A percentile compares a stretch with the other conserved stretches of the same genome.
phyloP scores from a whole-genome alignment of 2,888 invertebrate species.

The Brachyopa scutellaris region DNA sequence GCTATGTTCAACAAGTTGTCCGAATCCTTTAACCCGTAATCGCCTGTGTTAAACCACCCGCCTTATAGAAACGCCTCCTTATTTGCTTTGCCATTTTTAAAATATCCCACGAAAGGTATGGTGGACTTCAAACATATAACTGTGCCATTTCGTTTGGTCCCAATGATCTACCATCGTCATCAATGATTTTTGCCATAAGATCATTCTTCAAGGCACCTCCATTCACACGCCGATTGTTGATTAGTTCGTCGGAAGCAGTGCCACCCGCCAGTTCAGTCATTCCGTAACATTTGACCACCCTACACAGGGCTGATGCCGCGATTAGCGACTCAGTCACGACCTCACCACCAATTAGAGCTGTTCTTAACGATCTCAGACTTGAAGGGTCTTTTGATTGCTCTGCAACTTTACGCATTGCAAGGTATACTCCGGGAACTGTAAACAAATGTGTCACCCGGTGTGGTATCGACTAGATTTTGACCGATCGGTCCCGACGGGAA shows the following conservation, averaged over 20 bases:
- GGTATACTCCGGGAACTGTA: slow-evolving; percentile 64
- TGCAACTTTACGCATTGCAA: slow-evolving; percentile 43
- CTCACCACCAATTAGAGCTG: slow-evolving; percentile 70
- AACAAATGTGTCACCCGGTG: slow-evolving; percentile 67
- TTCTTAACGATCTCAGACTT: slow-evolving; percentile 50
- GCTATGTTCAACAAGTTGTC: slow-evolving; percentile 55
- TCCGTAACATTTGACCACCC: slow-evolving; percentile 67
- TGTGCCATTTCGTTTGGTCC: slow-evolving; percentile 59
- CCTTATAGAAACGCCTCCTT: slow-evolving; percentile 20
- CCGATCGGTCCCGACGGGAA: slow-evolving; percentile 27
- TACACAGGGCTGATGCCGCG: slow-evolving; percentile 41
- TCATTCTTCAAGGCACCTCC: slow-evolving; percentile 60
- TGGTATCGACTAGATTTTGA: slow-evolving; percentile 47
- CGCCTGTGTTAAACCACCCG: slow-evolving; percentile 68
- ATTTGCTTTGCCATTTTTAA: slow-evolving; percentile 17
- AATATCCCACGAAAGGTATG: slow-evolving; percentile 65
- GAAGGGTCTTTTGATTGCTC: slow-evolving; percentile 39
- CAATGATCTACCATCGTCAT: slow-evolving; percentile 47
- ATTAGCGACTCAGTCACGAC: slow-evolving; percentile 39
- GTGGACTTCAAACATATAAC: slow-evolving; percentile 60
- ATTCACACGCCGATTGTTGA: slow-evolving; percentile 23
- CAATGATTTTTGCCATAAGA: slow-evolving; percentile 63
- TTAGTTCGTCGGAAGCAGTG: slow-evolving; percentile 62
- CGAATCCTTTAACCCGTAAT: slow-evolving; percentile 65
- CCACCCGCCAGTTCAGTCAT: slow-evolving; percentile 71